Base-by-base conservation (phyloP, 1,140 invertebrate genomes). In the Drosophila novamexicana region DNA sequence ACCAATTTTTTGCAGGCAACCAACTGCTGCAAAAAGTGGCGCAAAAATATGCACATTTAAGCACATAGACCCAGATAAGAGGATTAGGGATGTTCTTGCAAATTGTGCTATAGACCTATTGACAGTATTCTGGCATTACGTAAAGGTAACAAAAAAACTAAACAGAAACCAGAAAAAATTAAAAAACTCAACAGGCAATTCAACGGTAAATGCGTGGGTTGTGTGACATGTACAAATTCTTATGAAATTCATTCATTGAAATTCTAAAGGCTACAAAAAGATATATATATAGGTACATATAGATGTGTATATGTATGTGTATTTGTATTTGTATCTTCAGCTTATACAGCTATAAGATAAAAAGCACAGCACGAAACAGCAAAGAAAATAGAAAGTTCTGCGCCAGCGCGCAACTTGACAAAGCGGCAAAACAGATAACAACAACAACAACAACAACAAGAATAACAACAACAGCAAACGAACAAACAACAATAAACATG, bases 381-480 rank as follows among this genome's bases (percentile, higher is more conserved):
- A 81, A 90, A 90, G 79, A 90, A 90, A 90, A 90, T 90, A 90
- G 79, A 90, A 90, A 90, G 82, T 90, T 90, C 86, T 90, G 79
- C 65, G 61, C 59, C 54, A 56, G 42, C 56, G 57, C 56, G 18
- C 54, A 72, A 62, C 54, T 66, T 57, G 54, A 62, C 49, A 54
- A 69, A 40, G 53, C 40, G 50, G 44, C 63, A 29, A 75, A 66
- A 22, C 58, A 70, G 58, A 70, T 44, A 71, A 45, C 14, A 59
- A 59, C 67, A 74, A 47, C 56, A 56, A 22, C 39, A 74, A 36
- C 8, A 65, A 36, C 32, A 56, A 42, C n/a, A 42, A 9, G 16
- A 37, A 34, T 34, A 45, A 56, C 40, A 52, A 50, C 42, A 58
- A 56, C 47, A 53, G 47, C 34, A 36, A 32, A 63, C 32, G 22